Evolutionary conservation across 2,797 vertebrate species (phyloP), one percentile per base, ranked within the genome.

Genomic region (Falco biarmicus): DNA sequence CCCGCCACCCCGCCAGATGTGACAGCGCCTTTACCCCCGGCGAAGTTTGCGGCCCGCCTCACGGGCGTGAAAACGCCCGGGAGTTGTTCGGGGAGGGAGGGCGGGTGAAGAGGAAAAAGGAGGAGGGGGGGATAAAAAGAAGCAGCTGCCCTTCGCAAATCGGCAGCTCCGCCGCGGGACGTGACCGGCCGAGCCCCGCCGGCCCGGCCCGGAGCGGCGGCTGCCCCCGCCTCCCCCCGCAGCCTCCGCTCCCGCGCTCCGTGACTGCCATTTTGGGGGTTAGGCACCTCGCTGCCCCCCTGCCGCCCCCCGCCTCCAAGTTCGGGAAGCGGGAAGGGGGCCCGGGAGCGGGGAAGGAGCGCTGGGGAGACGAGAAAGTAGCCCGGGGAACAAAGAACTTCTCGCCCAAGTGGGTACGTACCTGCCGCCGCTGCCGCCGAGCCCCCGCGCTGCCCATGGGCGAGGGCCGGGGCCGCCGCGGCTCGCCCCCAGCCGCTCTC

Each of bases 371-470:
- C 21, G 37, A 53, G 45, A 81, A 90, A 93, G 89, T 88, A 88
- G 83, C 75, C 66, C 47, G 71, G 92, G 77, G 83, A 97, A 98
- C 95, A 97, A 97, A 96, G 96, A 96, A 96, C 91, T 96, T 95
- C 90, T 95, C 37, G 29, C 75, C 96, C 93, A 95, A 97, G 95
- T 95, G 95, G 89, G 89, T 86, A 96, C 97, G 71, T 98, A 98
- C 98, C 97, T 98, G 94, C 85, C 68, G 88, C 91, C 39, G 87
- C 77, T 53, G 79, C 76, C 95, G 94, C 95, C 84, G 97, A 96
- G 91, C 95, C 97, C 96, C 92, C 87, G 92, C 71, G 96, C 94
- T 96, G 96, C 97, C 97, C 97, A 93, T 87, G 95, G 95, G 95
- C 87, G 84, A 96, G 90, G 84, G 59, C 71, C 43, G 63, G 82